Evolutionary conservation across 2,888 invertebrate genomes (phyloP).

Genomic region (Anoncus sp.): DNA sequence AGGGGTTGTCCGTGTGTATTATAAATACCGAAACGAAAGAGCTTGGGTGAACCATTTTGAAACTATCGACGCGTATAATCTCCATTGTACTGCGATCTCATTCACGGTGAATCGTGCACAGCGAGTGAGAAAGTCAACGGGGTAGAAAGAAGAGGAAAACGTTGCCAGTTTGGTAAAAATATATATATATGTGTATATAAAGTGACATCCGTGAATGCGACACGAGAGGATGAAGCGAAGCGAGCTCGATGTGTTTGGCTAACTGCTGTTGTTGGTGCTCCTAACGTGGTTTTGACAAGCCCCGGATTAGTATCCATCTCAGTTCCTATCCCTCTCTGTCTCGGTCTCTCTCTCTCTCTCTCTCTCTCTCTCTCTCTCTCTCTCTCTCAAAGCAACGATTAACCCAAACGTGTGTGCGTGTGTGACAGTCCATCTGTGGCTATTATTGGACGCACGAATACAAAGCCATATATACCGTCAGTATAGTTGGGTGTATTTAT

Average conservation of each 20-base stretch:
- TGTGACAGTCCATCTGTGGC: conserved; percentile 54
- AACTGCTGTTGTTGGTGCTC: conserved; percentile 66
- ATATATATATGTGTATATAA: conserved; percentile 4
- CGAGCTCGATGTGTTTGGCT: conserved; percentile 72
- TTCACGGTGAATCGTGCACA: conserved; percentile 57
- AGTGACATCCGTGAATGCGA: conserved; percentile 13
- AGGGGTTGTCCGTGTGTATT: conserved; percentile 31
- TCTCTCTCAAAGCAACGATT: conserved; percentile 32
- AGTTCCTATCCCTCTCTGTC: background rate
- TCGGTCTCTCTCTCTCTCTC: conserved; percentile 28
- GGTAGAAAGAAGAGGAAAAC: conserved; percentile 29
- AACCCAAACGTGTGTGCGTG: conserved; percentile 46
- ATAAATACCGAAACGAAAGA: conserved; percentile 63
- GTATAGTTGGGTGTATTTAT: conserved; percentile 17
- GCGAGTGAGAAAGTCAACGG: conserved; percentile 41
- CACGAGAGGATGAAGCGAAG: conserved; percentile 45
- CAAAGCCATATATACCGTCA: conserved; percentile 3
- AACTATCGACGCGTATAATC: conserved; percentile 79
- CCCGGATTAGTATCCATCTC: conserved; percentile 75
- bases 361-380: conserved; percentile 30
- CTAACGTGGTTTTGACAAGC: conserved; percentile 78
- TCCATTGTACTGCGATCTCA: conserved; percentile 73
- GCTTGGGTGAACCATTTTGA: conserved; percentile 74
- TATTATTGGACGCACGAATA: conserved; percentile 47
- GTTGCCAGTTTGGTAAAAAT: background rate